Evolutionary conservation across 2,888 invertebrate genomes (phyloP).

Genomic region (Poecilobothrus nobilitatus): DNA sequence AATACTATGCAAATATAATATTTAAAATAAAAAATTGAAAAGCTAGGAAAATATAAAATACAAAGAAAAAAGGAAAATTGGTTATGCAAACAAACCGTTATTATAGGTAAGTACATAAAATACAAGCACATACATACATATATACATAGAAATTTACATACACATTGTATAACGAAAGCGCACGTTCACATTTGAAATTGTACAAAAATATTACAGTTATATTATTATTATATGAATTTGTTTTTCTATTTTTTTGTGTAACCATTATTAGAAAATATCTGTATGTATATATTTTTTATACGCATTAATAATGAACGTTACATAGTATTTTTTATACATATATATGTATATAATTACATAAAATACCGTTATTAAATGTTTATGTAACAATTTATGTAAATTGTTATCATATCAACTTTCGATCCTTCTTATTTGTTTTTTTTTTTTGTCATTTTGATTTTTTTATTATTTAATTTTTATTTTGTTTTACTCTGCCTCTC

Average conservation of each 20-base stretch:
- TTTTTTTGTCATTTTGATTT: neutral
- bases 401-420: neutral
- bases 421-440: neutral
- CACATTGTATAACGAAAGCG: neutral
- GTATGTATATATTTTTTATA: neutral
- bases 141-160: no score
- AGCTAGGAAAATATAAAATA: neutral
- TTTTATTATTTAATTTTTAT: neutral
- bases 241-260: neutral
- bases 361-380: neutral
- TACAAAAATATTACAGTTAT: no score
- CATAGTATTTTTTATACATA: neutral
- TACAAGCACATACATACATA: neutral
- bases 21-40: neutral
- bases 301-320: neutral
- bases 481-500: neutral
- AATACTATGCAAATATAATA: neutral
- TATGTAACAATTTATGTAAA: constrained; percentile 2
- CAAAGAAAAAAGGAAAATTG: neutral
- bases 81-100: constrained; percentile 6
- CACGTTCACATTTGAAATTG: neutral
- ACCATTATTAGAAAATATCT: neutral
- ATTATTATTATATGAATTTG: no score
- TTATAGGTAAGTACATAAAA: neutral
- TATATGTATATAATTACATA: neutral